Evolutionary conservation across 2,888 invertebrate genomes (phyloP).

Genomic region (Cabera pusaria): DNA sequence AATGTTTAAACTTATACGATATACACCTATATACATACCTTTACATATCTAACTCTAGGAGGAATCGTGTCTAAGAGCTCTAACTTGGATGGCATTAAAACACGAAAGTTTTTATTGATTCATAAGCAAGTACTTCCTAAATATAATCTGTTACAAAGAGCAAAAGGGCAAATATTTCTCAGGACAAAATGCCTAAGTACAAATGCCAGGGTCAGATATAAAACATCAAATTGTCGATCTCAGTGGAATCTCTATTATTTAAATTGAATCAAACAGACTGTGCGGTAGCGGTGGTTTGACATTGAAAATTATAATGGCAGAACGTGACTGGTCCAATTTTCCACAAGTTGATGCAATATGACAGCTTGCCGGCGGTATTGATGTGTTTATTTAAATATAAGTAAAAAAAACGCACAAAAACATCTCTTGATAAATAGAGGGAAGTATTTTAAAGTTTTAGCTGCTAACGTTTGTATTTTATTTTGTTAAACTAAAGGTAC

Average conservation of each 20-base stretch:
- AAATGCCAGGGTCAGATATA: constrained; percentile 59
- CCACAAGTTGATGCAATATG: constrained; percentile 26
- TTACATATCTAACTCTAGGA: too few relatives aligned
- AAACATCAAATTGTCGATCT: constrained; percentile 44
- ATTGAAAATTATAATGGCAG: constrained; percentile 46
- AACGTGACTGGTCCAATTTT: constrained; percentile 48
- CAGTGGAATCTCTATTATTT: constrained; percentile 41
- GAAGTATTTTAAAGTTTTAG: too few relatives aligned
- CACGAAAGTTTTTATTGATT: constrained; percentile 1
- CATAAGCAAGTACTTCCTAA: constrained; percentile 9
- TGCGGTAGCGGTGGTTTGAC: constrained; percentile 40
- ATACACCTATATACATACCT: too few relatives aligned
- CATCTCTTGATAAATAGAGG: too few relatives aligned
- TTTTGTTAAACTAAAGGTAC: too few relatives aligned
- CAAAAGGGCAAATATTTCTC: constrained; percentile 59
- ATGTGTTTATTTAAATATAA: constrained; percentile 9
- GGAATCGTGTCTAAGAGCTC: too few relatives aligned
- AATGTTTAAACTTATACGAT: too few relatives aligned
- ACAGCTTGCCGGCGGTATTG: constrained; percentile 21
- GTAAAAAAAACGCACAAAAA: too few relatives aligned
- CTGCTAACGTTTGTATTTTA: too few relatives aligned
- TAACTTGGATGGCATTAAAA: too few relatives aligned
- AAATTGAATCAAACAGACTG: constrained; percentile 42
- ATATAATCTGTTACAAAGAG: constrained; percentile 22
- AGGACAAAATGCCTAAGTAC: constrained; percentile 47